Conservation (phyloP, 2,113 vertebrate species). For the Mormoops blainvillei region DNA sequence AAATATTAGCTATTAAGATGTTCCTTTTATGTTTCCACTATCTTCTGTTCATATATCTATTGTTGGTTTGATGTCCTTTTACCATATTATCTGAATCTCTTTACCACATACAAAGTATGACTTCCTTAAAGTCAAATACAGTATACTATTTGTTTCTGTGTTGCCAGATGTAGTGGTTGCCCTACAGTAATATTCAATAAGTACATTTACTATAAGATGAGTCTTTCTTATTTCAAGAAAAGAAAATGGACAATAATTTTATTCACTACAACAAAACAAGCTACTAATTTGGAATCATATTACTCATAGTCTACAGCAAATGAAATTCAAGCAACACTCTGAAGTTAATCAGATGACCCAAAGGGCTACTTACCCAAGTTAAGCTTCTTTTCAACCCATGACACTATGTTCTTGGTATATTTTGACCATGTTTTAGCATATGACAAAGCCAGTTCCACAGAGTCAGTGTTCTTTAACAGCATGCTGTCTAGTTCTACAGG, state of each 20-base stretch:
- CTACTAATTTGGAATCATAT: slow-evolving; percentile 77
- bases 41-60: neutral
- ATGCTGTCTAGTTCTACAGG: slow-evolving; percentile 88
- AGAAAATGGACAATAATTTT: slow-evolving; percentile 65
- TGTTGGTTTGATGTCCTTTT: neutral
- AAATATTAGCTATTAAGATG: neutral
- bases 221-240: slow-evolving; percentile 50
- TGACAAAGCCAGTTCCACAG: slow-evolving; percentile 91
- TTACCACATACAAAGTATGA: neutral
- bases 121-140: slow-evolving; percentile 2
- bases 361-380: slow-evolving; percentile 89
- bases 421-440: slow-evolving; percentile 98
- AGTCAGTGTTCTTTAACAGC: slow-evolving; percentile 88
- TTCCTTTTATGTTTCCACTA: neutral
- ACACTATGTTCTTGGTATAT: slow-evolving; percentile 95
- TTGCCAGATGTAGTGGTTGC: neutral
- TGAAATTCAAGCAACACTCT: slow-evolving; percentile 72
- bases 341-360: slow-evolving; percentile 75
- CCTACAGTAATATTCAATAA: neutral
- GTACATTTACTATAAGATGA: neutral
- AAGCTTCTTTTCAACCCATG: slow-evolving; percentile 97
- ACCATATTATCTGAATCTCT: neutral
- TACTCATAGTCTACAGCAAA: slow-evolving; percentile 78
- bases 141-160: neutral
- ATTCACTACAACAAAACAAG: slow-evolving; percentile 65